Conservation (phyloP, 2,797 vertebrate species). For the Zonotrichia albicollis region DNA sequence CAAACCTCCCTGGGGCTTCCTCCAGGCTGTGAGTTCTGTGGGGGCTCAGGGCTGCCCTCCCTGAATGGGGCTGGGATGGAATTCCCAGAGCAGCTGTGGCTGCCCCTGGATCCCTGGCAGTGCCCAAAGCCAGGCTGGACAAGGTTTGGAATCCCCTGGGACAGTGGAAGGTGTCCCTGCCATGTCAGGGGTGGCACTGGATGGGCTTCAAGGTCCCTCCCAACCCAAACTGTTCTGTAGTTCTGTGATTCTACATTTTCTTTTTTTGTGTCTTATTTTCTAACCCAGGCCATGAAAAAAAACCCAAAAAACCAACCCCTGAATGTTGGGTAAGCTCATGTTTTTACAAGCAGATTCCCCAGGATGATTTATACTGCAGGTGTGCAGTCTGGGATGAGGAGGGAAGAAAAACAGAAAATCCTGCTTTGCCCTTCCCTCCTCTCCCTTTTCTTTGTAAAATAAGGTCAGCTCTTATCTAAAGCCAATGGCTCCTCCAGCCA, state of each 20-base stretch:
- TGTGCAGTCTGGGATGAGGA: conserved; percentile 40
- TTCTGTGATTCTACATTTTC: neutral
- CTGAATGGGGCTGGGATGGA: neutral
- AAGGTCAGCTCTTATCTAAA: conserved; percentile 15
- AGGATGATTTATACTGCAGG: conserved; percentile 56
- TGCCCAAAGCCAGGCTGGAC: accelerated
- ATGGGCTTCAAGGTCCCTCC: neutral
- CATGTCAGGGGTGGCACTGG: accelerated
- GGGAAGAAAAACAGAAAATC: conserved; percentile 43
- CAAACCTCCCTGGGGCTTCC: neutral
- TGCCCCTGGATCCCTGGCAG: neutral
- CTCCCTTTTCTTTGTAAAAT: neutral
- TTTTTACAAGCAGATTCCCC: conserved; percentile 56
- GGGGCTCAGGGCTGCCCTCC: neutral
- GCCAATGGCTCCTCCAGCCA: neutral
- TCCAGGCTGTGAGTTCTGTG: accelerated
- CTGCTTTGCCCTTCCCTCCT: neutral
- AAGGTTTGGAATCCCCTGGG: accelerated
- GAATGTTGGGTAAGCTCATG: conserved; percentile 21
- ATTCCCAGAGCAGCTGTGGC: neutral
- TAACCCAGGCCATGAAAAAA: neutral
- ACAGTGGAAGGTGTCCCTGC: neutral
- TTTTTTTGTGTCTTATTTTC: neutral
- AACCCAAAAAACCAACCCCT: neutral
- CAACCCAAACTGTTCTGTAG: neutral